Conservation (phyloP, 2,113 vertebrate genomes). For the Podilymbus podiceps region DNA sequence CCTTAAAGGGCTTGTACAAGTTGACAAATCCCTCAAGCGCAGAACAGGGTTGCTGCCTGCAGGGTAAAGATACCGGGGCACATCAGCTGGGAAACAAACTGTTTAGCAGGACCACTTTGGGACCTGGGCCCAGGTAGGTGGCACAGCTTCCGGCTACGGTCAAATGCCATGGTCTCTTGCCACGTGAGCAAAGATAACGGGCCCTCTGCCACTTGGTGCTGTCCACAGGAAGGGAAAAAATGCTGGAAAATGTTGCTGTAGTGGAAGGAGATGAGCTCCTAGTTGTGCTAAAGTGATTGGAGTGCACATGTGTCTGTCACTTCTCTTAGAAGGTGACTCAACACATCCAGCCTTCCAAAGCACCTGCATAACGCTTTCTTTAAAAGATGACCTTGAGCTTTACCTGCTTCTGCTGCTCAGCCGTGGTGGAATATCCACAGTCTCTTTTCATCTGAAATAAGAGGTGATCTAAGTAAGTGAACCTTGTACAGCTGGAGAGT, state of each 20-base stretch:
- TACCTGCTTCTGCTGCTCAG: conserved; percentile 54
- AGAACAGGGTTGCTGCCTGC: not conserved
- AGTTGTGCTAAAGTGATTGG: not conserved
- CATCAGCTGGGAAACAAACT: not conserved
- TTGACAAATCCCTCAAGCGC: not conserved
- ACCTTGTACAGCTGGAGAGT: not conserved
- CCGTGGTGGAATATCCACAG: not conserved
- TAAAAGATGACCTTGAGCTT: not conserved
- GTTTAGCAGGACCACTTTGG: not conserved
- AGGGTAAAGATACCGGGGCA: not conserved
- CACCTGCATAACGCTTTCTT: not conserved
- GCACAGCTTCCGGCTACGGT: not conserved
- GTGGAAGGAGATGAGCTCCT: not conserved
- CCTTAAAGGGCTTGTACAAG: not conserved
- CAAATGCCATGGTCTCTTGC: not conserved
- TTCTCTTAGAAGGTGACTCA: not conserved
- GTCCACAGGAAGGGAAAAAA: not conserved
- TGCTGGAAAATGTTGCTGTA: not conserved
- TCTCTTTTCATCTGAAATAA: conserved; percentile 68
- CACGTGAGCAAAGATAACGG: not conserved
- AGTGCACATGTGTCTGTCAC: not conserved
- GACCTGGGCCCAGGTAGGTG: not conserved
- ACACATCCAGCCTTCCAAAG: not conserved
- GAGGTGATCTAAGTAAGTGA: not conserved
- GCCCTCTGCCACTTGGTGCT: not conserved